Conservation (phyloP, 2,797 vertebrate genomes). For the Pipistrellus pygmaeus region DNA sequence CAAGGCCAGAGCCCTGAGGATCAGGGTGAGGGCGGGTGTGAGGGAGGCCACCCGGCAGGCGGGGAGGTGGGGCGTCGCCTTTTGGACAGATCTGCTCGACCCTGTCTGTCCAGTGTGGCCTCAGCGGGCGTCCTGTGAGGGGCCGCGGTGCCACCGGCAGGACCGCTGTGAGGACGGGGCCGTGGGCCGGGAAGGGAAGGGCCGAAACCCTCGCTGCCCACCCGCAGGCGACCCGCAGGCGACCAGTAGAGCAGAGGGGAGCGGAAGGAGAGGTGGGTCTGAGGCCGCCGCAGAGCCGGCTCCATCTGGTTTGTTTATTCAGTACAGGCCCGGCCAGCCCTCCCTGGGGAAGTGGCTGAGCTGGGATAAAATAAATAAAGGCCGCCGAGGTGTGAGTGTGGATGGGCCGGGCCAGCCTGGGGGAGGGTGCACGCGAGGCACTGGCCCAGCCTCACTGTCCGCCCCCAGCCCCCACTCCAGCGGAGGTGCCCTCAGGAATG, state of each 20-base stretch:
- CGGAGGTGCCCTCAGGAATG: fast-evolving
- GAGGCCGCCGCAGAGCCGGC: background rate
- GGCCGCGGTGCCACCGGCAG: background rate
- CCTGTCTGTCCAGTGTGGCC: background rate
- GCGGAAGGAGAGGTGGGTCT: background rate
- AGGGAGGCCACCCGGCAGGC: background rate
- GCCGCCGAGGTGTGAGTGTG: slow-evolving; percentile 47
- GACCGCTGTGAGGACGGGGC: background rate
- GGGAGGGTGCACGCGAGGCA: fast-evolving
- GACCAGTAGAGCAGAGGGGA: background rate
- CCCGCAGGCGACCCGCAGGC: fast-evolving
- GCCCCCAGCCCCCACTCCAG: fast-evolving
- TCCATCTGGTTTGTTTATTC: slow-evolving; percentile 74
- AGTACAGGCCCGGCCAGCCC: slow-evolving; percentile 68
- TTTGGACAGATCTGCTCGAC: background rate
- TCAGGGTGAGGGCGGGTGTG: fast-evolving
- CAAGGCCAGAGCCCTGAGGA: background rate
- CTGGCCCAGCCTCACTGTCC: background rate
- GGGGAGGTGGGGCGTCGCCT: background rate
- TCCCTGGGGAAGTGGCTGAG: background rate
- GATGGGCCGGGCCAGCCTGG: background rate
- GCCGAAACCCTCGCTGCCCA: background rate
- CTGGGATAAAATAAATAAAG: slow-evolving; percentile 75
- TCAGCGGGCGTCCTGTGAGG: background rate
- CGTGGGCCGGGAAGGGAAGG: background rate